These are phyloP conservation scores for Platysteira castanea DNA, from an alignment of 2,113 vertebrate species.

Conservation along the genomic window DNA sequence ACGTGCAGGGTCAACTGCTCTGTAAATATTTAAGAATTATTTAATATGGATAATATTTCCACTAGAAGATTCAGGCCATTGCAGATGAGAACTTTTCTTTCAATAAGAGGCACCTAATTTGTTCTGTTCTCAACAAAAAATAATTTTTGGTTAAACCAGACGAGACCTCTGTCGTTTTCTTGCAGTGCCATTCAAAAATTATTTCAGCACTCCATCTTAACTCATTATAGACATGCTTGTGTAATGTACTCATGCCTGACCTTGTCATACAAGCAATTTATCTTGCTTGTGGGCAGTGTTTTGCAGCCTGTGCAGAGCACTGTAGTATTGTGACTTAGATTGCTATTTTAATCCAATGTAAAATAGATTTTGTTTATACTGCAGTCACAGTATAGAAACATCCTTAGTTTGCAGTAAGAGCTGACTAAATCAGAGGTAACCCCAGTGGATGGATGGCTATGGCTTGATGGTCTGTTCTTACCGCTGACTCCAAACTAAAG, in stretches of 20 bases:
- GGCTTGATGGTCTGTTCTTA: neutral
- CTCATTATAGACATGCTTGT: neutral
- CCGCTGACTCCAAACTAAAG: neutral
- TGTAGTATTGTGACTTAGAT: neutral
- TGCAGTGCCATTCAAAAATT: neutral
- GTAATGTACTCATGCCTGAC: neutral
- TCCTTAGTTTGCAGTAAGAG: neutral
- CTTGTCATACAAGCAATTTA: neutral
- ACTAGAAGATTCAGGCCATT: neutral
- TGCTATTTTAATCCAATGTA: neutral
- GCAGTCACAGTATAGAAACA: neutral
- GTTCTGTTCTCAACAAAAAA: neutral
- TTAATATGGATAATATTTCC: neutral
- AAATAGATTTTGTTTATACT: neutral
- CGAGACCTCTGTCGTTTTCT: neutral
- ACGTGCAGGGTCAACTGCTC: neutral
- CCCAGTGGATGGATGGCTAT: neutral
- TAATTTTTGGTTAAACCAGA: neutral
- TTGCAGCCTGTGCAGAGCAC: neutral
- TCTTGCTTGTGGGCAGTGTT: neutral
- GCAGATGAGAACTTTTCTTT: neutral
- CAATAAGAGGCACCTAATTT: neutral
- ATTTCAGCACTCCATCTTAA: neutral
- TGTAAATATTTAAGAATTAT: neutral
- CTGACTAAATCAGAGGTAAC: neutral